phyloP scores from a whole-genome alignment of 2,797 vertebrate genomes.

The Spheniscus humboldti region DNA sequence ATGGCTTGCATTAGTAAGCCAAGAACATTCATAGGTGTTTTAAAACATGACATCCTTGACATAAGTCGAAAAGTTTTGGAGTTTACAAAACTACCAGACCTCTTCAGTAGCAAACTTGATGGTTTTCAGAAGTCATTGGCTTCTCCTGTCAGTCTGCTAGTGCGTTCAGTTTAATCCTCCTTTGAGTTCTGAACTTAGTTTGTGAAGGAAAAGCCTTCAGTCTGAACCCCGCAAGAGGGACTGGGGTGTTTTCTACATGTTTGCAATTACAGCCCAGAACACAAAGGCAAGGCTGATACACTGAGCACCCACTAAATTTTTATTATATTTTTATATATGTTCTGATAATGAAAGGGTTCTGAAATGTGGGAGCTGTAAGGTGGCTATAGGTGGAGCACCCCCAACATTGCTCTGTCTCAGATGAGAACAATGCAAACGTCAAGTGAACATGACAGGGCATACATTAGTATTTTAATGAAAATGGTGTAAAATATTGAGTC shows the following conservation, averaged over 20 bases:
- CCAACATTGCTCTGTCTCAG: not conserved
- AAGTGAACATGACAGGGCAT: not conserved
- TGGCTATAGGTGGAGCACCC: not conserved
- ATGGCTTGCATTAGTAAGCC: not conserved
- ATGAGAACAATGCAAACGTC: conserved; percentile 13
- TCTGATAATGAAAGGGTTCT: conserved; percentile 50
- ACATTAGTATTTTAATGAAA: not conserved
- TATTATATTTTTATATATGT: not conserved
- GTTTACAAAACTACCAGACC: not conserved
- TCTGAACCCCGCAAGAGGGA: conserved; percentile 10
- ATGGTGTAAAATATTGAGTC: conserved; percentile 9
- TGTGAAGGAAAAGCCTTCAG: not conserved
- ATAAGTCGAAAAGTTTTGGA: not conserved
- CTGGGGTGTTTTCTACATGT: not conserved
- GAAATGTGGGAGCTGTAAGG: conserved; percentile 14
- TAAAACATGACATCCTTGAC: not conserved
- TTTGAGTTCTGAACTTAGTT: not conserved
- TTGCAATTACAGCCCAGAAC: conserved; percentile 41
- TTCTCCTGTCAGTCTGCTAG: conserved; percentile 2
- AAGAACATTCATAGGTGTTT: not conserved
- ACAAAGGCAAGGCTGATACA: conserved; percentile 18
- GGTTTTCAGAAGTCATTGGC: not conserved
- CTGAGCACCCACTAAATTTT: conserved; percentile 14
- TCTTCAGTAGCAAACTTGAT: not conserved
- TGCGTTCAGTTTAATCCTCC: not conserved